A percentile compares a stretch with the other conserved stretches of the same genome.
These are phyloP conservation scores for Hormiphora californensis DNA, from an alignment of 37 sponge, comb jelly and placozoan genomes.

Conservation along the genomic window DNA sequence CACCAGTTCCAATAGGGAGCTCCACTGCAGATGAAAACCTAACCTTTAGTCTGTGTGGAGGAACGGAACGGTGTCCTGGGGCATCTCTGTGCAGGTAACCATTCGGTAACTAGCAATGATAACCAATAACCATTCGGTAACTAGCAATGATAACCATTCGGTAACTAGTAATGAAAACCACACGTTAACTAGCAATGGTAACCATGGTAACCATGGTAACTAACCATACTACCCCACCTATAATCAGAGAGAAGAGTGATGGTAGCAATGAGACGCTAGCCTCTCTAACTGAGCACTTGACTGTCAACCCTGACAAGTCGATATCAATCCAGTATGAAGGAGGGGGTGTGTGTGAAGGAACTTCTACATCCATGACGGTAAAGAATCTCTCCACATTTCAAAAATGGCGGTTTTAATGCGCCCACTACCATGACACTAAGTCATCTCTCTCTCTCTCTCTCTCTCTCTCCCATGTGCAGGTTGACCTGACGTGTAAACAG, in stretches of 20 bases:
- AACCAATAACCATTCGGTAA: too few species aligned
- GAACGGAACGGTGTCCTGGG: background rate
- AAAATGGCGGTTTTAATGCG: too few species aligned
- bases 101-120: too few species aligned
- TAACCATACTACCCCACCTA: background rate
- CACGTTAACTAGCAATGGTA: too few species aligned
- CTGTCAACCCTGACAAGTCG: conserved; percentile 36
- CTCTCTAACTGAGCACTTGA: background rate
- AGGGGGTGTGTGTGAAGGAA: background rate
- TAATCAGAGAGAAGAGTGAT: background rate
- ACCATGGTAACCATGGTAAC: too few species aligned
- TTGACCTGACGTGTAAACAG: conserved; percentile 12
- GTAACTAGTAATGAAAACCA: too few species aligned
- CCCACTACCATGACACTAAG: too few species aligned
- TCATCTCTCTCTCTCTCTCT: background rate
- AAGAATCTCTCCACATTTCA: too few species aligned
- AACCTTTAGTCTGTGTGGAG: background rate
- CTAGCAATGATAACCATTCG: too few species aligned
- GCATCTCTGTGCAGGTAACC: conserved; percentile 34
- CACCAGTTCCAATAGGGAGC: too few species aligned
- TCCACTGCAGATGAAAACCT: background rate
- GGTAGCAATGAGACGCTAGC: background rate
- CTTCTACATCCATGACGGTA: conserved; percentile 16
- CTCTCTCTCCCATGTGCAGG: background rate
- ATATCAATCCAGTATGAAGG: conserved; percentile 8